Percentiles rank a stretch among this genome's conserved stretches.
These are phyloP conservation scores for Macrosteles quadrilineatus DNA, from an alignment of 1,140 invertebrate genomes.

Conservation along the genomic window DNA sequence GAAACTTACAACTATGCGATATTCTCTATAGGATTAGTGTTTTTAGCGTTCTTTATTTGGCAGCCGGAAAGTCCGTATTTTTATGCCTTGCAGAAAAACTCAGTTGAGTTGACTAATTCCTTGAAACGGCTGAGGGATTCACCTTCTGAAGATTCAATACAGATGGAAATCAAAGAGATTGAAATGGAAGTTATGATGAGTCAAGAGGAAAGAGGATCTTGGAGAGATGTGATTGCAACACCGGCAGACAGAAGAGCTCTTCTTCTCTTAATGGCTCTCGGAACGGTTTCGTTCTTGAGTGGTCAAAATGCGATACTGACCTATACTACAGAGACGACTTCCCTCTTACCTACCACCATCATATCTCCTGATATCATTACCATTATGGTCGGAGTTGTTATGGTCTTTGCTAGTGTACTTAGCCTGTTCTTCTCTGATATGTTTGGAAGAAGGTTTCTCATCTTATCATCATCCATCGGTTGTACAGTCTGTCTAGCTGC, in stretches of 20 bases:
- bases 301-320: constrained; percentile 39
- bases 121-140: constrained; percentile 63
- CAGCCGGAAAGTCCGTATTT: constrained; percentile 84
- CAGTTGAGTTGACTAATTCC: constrained; percentile 61
- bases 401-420: not conserved
- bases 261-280: constrained; percentile 36
- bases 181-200: constrained; percentile 34
- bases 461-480: not conserved
- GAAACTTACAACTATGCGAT: constrained; percentile 63
- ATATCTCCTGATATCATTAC: not conserved
- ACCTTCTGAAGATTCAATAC: constrained; percentile 40
- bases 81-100: constrained; percentile 60
- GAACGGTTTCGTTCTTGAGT: constrained; percentile 37
- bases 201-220: constrained; percentile 32
- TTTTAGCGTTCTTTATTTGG: constrained; percentile 66
- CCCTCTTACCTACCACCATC: not conserved
- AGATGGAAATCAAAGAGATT: constrained; percentile 39
- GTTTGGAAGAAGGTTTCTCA: not conserved
- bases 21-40: constrained; percentile 59
- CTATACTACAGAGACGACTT: constrained; percentile 29
- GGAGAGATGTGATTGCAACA: constrained; percentile 37
- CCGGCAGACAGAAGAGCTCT: constrained; percentile 35
- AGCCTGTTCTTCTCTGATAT: not conserved
- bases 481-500: not conserved
- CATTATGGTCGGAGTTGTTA: not conserved